Evolutionary conservation across 2,113 vertebrate species (phyloP).

Genomic region (Campylomormyrus tamandua): DNA sequence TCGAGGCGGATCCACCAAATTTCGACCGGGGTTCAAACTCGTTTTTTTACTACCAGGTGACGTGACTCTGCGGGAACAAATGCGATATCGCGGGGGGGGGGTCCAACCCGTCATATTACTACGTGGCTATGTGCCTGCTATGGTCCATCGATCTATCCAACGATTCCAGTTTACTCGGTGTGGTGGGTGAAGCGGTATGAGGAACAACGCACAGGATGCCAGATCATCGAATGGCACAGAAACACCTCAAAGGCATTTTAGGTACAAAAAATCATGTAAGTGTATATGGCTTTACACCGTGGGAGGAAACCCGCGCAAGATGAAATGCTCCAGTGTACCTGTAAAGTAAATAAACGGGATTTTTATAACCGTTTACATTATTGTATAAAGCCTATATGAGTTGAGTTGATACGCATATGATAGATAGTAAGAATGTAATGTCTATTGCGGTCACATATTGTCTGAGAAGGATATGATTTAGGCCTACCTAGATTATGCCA

Average conservation of each 20-base stretch:
- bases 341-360: not conserved
- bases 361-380: not conserved
- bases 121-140: not conserved
- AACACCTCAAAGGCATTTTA: not conserved
- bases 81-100: not conserved
- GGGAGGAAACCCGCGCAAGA: not conserved
- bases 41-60: not conserved
- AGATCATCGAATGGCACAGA: not conserved
- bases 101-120: not conserved
- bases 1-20: not conserved
- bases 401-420: not conserved
- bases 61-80: not conserved
- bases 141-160: not conserved
- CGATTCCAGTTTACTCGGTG: not conserved
- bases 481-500: slow-evolving; percentile 86
- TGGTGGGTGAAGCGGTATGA: not conserved
- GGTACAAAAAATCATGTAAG: not conserved
- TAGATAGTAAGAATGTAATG: not conserved
- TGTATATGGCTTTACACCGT: not conserved
- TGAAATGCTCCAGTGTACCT: not conserved
- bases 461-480: slow-evolving; percentile 41
- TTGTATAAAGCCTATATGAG: not conserved
- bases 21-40: not conserved
- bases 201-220: not conserved
- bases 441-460: slow-evolving; percentile 64